Percentiles rank a stretch among this genome's conserved stretches.
Conservation (phyloP, 1,140 invertebrate genomes). For the Musca vetustissima region DNA sequence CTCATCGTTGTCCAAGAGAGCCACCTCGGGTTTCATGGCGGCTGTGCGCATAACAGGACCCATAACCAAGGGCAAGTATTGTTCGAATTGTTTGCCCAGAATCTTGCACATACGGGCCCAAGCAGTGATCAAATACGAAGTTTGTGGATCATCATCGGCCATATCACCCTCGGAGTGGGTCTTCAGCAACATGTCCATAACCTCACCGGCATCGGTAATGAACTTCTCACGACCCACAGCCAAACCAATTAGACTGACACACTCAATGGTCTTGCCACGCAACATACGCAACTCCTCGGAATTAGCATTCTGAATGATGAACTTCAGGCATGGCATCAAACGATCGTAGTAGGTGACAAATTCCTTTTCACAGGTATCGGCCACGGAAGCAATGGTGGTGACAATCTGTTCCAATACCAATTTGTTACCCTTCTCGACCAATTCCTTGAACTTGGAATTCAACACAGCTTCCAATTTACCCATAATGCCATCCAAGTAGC, state of each 20-base stretch:
- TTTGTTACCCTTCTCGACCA: conserved; percentile 92
- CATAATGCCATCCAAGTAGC: conserved; percentile 91
- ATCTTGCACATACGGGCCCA: conserved; percentile 99
- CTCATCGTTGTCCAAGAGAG: conserved; percentile 92
- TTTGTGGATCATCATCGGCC: conserved; percentile 95
- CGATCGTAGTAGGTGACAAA: conserved; percentile 88
- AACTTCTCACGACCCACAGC: conserved; percentile 98
- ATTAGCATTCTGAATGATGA: conserved; percentile 94
- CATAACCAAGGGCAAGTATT: conserved; percentile 97
- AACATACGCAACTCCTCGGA: conserved; percentile 85
- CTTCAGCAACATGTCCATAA: conserved; percentile 94
- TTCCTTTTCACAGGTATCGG: conserved; percentile 97
- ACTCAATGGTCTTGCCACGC: conserved; percentile 96
- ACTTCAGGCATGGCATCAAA: conserved; percentile 95
- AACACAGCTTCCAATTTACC: conserved; percentile 88
- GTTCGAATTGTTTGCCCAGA: conserved; percentile 91
- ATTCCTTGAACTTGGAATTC: conserved; percentile 90
- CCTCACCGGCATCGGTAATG: conserved; percentile 87
- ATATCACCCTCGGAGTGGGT: conserved; percentile 83
- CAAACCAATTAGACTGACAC: conserved; percentile 96
- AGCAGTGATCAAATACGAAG: conserved; percentile 96
- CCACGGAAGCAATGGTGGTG: conserved; percentile 97
- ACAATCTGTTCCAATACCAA: conserved; percentile 95
- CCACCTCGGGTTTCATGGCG: conserved; percentile 94
- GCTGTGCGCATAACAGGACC: conserved; percentile 94